Base-by-base conservation (phyloP, 2,888 invertebrate species). In the Miltochrista miniata region DNA sequence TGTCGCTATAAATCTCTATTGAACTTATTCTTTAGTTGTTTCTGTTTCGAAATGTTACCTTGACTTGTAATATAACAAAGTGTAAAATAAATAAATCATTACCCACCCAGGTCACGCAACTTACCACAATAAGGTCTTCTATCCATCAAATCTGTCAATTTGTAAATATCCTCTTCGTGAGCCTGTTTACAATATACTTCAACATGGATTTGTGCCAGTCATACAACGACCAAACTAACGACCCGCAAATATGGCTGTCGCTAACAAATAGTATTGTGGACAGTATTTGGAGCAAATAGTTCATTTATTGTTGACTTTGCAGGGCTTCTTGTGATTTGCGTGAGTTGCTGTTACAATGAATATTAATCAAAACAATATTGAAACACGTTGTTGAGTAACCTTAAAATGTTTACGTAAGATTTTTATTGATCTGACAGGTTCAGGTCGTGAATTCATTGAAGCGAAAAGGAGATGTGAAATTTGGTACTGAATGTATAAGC, bases 211-310 rank as follows among this genome's bases (percentile, higher is more conserved):
- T 13, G 35, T 40, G 49, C 53, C 56, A 52, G 29, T 55, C 39
- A 51, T 18, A 42, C 41, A 12, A 51, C 29, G 15, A 42, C 33
- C 1, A 54, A 50, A 50, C 50, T 64, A 64, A 64, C 42, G 61
- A 60, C 60, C 7, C 15, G 7, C 41, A 64, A 54, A 64, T 39
- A 56, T 5, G 14, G 18, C 9, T 18, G 12, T 15, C 30, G 13
- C 33, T 34, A 38, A 30, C 54, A 67, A 67, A 56, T 42, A 15
- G 40, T 11, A 37, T 42, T 36, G 36, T 42, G 31, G 37, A 33
- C 29, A 36, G 31, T 29, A 42, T 42, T 40, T 35, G 40, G 35
- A 15, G 24, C n/a, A 40, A 35, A 40, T 35, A 35, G 13, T 14
- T 2, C n/a, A 14, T n/a, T 24, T 24, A 24, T 24, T 35, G 30